Percentiles rank a stretch among this genome's conserved stretches.
Conservation (phyloP, 2,888 invertebrate species). For the Machimus rusticus region DNA sequence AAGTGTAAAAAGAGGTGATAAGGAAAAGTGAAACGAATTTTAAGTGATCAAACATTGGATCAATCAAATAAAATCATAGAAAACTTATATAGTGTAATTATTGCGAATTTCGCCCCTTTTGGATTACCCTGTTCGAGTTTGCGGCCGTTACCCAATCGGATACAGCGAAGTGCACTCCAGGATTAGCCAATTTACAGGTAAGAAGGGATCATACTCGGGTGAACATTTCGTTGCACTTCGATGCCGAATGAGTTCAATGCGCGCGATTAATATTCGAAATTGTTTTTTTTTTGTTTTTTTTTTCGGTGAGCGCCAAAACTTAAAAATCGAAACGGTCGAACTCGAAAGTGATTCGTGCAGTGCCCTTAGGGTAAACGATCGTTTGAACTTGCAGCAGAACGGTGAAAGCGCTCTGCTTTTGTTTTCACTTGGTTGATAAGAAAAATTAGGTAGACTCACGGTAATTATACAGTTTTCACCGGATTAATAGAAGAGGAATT, state of each 20-base stretch:
- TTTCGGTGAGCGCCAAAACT: background rate
- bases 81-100: background rate
- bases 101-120: background rate
- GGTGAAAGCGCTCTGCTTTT: slow-evolving; percentile 32
- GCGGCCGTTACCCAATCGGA: background rate
- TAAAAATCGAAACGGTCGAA: background rate
- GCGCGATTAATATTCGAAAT: background rate
- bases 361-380: slow-evolving; percentile 24
- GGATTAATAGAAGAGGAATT: background rate
- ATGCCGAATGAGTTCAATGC: slow-evolving; percentile 44
- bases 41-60: slow-evolving; percentile 8
- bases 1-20: slow-evolving; percentile 16
- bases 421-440: slow-evolving; percentile 32
- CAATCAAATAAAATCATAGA: background rate
- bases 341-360: slow-evolving; percentile 28
- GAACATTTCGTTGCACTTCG: slow-evolving; percentile 35
- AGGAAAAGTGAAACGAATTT: slow-evolving; percentile 37
- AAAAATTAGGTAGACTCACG: slow-evolving; percentile 4
- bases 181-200: slow-evolving; percentile 17
- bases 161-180: background rate
- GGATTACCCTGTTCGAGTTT: background rate
- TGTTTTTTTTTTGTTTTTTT: too few relatives aligned
- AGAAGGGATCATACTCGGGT: background rate
- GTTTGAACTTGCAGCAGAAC: background rate
- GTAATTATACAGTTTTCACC: slow-evolving; percentile 30